These are phyloP conservation scores for Selenia dentaria DNA, from an alignment of 2,888 invertebrate genomes.

Conservation along the genomic window DNA sequence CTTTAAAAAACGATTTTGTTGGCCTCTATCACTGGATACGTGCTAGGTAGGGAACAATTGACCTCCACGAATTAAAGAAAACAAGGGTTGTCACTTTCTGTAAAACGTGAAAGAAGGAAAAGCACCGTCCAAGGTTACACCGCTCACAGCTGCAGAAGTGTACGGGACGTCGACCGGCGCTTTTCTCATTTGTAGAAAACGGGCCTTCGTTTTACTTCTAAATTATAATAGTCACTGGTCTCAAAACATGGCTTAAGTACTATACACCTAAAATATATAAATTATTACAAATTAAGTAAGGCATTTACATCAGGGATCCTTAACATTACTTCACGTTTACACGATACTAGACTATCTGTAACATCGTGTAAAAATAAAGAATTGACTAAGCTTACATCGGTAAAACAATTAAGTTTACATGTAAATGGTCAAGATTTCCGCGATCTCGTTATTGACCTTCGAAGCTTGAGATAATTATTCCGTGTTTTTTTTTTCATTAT, in stretches of 20 bases:
- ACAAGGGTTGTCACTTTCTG: slow-evolving; percentile 78
- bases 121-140: slow-evolving; percentile 63
- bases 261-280: slow-evolving; percentile 85
- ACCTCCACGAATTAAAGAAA: slow-evolving; percentile 72
- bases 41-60: slow-evolving; percentile 64
- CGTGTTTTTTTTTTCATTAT: slow-evolving; percentile 24
- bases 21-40: slow-evolving; percentile 68
- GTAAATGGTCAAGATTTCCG: slow-evolving; percentile 84
- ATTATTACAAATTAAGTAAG: slow-evolving; percentile 85
- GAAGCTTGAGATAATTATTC: slow-evolving; percentile 55
- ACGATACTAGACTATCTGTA: slow-evolving; percentile 72
- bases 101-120: slow-evolving; percentile 69
- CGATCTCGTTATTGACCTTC: slow-evolving; percentile 72
- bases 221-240: slow-evolving; percentile 84
- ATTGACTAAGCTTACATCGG: slow-evolving; percentile 83
- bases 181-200: slow-evolving; percentile 59
- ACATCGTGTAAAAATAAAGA: slow-evolving; percentile 80
- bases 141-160: background rate
- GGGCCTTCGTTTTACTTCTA: slow-evolving; percentile 73
- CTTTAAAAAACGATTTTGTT: slow-evolving; percentile 72
- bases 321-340: slow-evolving; percentile 77
- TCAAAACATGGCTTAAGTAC: slow-evolving; percentile 85
- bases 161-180: slow-evolving; percentile 59
- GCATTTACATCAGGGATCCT: slow-evolving; percentile 83
- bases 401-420: slow-evolving; percentile 79